Percentiles rank a stretch among this genome's conserved stretches.
These are phyloP conservation scores for Aphelinus certus DNA, from an alignment of 1,140 invertebrate genomes.

Conservation along the genomic window DNA sequence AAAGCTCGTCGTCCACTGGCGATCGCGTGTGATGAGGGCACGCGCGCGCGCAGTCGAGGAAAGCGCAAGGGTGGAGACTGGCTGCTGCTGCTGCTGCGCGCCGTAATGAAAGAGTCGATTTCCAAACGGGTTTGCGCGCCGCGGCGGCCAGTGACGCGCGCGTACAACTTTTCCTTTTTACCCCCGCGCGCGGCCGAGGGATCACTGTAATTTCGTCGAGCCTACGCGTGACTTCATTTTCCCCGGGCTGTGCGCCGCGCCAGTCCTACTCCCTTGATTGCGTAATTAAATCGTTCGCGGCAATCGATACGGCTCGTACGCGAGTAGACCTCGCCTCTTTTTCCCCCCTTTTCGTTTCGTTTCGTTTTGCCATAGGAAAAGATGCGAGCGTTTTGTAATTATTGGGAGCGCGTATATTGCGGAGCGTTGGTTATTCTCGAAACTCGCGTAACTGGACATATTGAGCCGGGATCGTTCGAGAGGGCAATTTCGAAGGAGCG, in stretches of 20 bases:
- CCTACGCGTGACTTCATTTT: conserved; percentile 29
- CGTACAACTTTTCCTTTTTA: conserved; percentile 4
- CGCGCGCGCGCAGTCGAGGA: too few relatives aligned
- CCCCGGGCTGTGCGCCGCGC: not conserved
- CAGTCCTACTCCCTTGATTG: not conserved
- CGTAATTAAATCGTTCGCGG: conserved; percentile 27
- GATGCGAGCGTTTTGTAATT: too few relatives aligned
- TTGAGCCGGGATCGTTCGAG: too few relatives aligned
- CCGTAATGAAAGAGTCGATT: conserved; percentile 14
- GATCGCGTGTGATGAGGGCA: too few relatives aligned
- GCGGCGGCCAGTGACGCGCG: not conserved
- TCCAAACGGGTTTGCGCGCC: not conserved
- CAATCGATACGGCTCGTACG: not conserved
- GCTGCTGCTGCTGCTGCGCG: too few relatives aligned
- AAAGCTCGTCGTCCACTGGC: not conserved
- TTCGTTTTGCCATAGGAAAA: not conserved
- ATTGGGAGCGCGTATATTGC: too few relatives aligned
- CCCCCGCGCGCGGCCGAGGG: not conserved
- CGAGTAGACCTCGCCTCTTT: not conserved
- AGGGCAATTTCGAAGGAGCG: too few relatives aligned
- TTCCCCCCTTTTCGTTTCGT: not conserved
- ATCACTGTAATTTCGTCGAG: conserved; percentile 21
- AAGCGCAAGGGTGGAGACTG: too few relatives aligned
- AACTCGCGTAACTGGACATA: too few relatives aligned
- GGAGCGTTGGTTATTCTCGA: too few relatives aligned